A percentile compares a stretch with the other conserved stretches of the same genome.
These are phyloP conservation scores for Rostratula benghalensis DNA, from an alignment of 2,113 vertebrate genomes.

Conservation along the genomic window DNA sequence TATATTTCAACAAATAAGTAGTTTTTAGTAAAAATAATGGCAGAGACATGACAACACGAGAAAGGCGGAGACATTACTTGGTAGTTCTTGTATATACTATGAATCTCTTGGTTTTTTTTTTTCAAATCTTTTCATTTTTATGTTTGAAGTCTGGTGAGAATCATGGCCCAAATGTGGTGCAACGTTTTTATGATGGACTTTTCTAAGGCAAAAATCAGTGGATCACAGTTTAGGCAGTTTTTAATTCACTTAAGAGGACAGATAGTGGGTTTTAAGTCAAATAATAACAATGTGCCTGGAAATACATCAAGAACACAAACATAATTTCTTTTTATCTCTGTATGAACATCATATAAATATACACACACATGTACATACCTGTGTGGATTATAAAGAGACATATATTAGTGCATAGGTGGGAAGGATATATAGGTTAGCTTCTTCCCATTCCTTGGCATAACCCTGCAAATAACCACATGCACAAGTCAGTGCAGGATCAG, in stretches of 20 bases:
- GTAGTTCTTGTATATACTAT: background rate
- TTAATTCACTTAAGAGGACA: background rate
- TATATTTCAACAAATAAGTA: background rate
- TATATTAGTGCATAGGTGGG: background rate
- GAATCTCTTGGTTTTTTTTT: background rate
- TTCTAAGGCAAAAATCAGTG: background rate
- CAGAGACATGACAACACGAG: background rate
- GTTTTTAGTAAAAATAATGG: background rate
- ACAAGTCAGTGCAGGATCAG: background rate
- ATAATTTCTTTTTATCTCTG: background rate
- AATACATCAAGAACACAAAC: background rate
- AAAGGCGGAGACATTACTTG: background rate
- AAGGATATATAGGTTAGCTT: background rate
- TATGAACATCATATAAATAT: background rate
- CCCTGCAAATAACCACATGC: background rate
- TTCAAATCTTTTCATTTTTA: slow-evolving; percentile 14
- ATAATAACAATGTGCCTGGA: background rate
- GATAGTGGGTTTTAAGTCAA: background rate
- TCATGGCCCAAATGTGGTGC: background rate
- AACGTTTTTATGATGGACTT: background rate
- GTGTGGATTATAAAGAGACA: background rate
- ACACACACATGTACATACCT: background rate
- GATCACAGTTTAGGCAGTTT: background rate
- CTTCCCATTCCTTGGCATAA: background rate
- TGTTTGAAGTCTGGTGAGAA: slow-evolving; percentile 8